Evolutionary conservation across 2,888 invertebrate species (phyloP).

Genomic region (Norana najaformis): DNA sequence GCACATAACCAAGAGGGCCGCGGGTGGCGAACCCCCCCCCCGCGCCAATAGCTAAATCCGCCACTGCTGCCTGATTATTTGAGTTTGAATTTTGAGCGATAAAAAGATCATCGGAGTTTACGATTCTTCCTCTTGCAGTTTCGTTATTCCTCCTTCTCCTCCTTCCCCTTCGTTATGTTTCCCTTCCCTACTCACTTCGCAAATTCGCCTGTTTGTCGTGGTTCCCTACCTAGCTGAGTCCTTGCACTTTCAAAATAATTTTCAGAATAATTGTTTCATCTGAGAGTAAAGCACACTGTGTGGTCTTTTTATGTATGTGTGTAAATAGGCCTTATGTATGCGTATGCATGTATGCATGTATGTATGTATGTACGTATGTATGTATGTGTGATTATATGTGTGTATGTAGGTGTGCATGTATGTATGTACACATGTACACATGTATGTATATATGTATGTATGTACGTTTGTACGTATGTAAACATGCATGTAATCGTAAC

Average conservation of each 20-base stretch:
- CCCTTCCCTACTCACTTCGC: background rate
- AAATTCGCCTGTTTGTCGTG: background rate
- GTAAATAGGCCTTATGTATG: too few relatives aligned
- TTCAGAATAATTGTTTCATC: too few relatives aligned
- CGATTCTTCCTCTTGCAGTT: background rate
- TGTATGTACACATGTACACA: background rate
- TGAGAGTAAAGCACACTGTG: too few relatives aligned
- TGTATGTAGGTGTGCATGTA: background rate
- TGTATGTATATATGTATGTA: background rate
- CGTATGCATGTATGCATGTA: background rate
- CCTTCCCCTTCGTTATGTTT: background rate
- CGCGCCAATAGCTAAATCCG: too few relatives aligned
- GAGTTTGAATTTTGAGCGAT: too few relatives aligned
- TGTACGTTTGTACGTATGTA: background rate
- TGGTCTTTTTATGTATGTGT: background rate
- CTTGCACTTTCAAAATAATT: too few relatives aligned
- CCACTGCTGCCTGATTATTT: too few relatives aligned
- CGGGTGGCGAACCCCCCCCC: too few relatives aligned
- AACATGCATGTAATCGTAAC: constrained; percentile 10
- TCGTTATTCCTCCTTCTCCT: background rate
- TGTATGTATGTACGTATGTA: constrained; percentile 18
- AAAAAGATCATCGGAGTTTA: too few relatives aligned
- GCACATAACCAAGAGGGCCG: too few relatives aligned
- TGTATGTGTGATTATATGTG: background rate
- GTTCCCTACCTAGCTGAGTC: too few relatives aligned